These are phyloP conservation scores for Phortica magna DNA, from an alignment of 2,888 invertebrate species.

Conservation along the genomic window DNA sequence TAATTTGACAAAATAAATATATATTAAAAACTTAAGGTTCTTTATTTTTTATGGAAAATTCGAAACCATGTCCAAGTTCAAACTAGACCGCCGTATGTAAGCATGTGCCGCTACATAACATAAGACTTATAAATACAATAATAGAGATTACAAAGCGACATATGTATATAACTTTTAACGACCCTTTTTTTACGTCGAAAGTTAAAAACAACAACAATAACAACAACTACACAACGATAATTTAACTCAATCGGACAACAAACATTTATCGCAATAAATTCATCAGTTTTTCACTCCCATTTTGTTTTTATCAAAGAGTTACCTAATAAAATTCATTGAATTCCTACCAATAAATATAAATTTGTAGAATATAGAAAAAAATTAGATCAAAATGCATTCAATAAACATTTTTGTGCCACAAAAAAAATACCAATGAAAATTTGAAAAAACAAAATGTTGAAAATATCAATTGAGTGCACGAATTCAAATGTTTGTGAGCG, in stretches of 20 bases:
- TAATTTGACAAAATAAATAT: too few relatives aligned
- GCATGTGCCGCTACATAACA: too few relatives aligned
- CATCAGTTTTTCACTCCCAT: background rate
- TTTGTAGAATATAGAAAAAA: conserved; percentile 4
- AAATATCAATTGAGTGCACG: conserved; percentile 17
- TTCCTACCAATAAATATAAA: conserved; percentile 10
- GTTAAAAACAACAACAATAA: background rate
- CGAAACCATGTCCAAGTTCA: too few relatives aligned
- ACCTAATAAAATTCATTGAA: conserved; percentile 14
- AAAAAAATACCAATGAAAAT: background rate
- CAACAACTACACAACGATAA: background rate
- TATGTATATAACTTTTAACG: too few relatives aligned
- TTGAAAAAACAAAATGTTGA: background rate
- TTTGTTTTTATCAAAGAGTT: background rate
- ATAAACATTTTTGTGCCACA: conserved; percentile 22
- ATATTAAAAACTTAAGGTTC: too few relatives aligned
- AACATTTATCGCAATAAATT: conserved; percentile 16
- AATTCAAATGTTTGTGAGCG: background rate
- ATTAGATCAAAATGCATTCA: conserved; percentile 17
- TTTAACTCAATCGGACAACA: background rate
- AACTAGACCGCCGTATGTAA: too few relatives aligned
- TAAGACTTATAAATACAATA: too few relatives aligned
- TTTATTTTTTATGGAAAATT: too few relatives aligned
- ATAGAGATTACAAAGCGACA: too few relatives aligned
- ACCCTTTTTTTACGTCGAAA: background rate